These are phyloP conservation scores for Pomatostomus ruficeps DNA, from an alignment of 2,113 vertebrate species.

Conservation along the genomic window DNA sequence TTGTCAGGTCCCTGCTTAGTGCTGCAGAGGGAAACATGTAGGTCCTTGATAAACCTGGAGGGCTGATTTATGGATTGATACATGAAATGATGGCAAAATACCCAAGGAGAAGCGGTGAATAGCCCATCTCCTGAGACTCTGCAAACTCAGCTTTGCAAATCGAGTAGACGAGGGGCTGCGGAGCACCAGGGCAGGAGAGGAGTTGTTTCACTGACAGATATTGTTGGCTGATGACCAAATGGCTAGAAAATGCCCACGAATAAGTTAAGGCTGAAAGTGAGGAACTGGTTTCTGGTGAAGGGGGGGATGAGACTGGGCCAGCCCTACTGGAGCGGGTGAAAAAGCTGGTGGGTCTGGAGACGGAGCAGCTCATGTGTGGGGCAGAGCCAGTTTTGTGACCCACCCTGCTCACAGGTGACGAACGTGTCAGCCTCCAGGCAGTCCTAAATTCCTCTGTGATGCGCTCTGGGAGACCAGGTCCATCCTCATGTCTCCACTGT, in stretches of 20 bases:
- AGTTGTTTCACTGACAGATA: neutral
- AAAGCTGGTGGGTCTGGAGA: neutral
- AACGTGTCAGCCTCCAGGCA: neutral
- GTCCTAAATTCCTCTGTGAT: neutral
- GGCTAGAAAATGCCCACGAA: neutral
- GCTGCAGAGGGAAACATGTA: neutral
- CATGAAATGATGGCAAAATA: neutral
- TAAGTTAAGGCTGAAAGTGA: neutral
- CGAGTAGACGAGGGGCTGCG: accelerated
- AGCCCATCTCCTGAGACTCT: neutral
- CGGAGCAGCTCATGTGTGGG: neutral
- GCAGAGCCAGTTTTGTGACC: neutral
- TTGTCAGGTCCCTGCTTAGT: neutral
- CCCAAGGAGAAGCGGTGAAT: neutral
- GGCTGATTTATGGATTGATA: conserved; percentile 13
- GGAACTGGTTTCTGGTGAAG: neutral
- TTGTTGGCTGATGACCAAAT: neutral
- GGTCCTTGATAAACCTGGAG: conserved; percentile 15
- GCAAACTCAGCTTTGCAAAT: neutral
- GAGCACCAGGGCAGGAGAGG: neutral
- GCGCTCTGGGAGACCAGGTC: neutral
- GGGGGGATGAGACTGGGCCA: neutral
- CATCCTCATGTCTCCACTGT: neutral
- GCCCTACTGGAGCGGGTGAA: neutral
- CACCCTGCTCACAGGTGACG: accelerated